A percentile compares a stretch with the other conserved stretches of the same genome.
Conservation (phyloP, 2,888 invertebrate genomes). For the Coronaproctus castanopsis region DNA sequence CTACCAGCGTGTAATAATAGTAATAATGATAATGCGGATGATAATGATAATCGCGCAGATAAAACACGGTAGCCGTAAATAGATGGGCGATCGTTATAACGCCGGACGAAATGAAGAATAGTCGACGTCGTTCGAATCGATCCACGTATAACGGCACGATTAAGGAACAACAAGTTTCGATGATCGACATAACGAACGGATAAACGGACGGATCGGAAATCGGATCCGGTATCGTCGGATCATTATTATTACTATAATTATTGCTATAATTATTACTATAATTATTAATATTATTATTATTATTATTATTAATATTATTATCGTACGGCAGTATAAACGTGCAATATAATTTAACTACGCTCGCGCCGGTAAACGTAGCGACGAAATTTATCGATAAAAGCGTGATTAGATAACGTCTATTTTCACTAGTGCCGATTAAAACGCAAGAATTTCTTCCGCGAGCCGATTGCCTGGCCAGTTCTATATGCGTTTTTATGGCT, state of each 20-base stretch:
- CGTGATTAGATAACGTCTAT: neutral
- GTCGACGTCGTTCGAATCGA: slow-evolving; percentile 3
- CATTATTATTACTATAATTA: too few relatives aligned
- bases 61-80: slow-evolving; percentile 4
- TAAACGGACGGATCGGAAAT: neutral
- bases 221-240: too few relatives aligned
- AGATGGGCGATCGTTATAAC: neutral
- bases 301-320: neutral
- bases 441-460: neutral
- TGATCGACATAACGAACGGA: neutral
- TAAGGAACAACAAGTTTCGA: neutral
- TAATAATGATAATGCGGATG: neutral
- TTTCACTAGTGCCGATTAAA: neutral
- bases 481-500: neutral
- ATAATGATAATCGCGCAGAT: neutral
- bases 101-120: slow-evolving; percentile 2
- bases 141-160: slow-evolving; percentile 1
- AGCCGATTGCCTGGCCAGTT: neutral
- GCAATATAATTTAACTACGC: neutral
- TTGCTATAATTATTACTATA: too few relatives aligned
- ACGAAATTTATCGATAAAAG: neutral
- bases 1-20: slow-evolving; percentile 1
- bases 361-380: neutral
- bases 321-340: neutral
- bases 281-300: too few relatives aligned